phyloP scores from a whole-genome alignment of 2,113 vertebrate genomes.

The Cinclus mexicanus region DNA sequence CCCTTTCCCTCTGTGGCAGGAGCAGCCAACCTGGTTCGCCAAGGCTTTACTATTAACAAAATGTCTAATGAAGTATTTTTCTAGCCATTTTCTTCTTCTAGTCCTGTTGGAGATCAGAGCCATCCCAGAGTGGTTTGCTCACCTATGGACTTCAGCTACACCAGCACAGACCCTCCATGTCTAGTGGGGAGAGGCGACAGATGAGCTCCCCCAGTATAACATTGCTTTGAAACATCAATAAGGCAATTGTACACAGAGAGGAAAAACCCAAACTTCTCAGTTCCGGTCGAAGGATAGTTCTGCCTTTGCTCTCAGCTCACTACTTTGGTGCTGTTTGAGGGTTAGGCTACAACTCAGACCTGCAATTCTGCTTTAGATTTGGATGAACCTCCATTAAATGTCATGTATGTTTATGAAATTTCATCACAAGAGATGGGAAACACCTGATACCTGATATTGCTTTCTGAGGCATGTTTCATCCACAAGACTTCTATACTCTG shows the following conservation, averaged over 20 bases:
- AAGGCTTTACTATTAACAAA: not conserved
- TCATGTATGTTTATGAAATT: not conserved
- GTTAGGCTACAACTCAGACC: not conserved
- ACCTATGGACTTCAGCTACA: not conserved
- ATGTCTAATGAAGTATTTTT: not conserved
- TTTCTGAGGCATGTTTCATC: not conserved
- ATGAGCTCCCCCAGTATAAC: not conserved
- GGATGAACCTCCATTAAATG: not conserved
- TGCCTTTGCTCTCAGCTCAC: not conserved
- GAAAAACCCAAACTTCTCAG: not conserved
- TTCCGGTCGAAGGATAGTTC: not conserved
- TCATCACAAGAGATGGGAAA: not conserved
- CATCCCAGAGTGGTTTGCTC: not conserved
- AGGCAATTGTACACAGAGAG: not conserved
- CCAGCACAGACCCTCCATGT: not conserved
- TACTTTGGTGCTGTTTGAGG: not conserved
- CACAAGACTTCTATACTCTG: not conserved
- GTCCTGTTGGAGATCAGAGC: not conserved
- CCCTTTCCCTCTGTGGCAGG: not conserved
- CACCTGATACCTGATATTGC: not conserved
- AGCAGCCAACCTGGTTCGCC: not conserved
- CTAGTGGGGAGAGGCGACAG: not conserved
- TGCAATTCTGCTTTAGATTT: constrained; percentile 1
- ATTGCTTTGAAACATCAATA: not conserved
- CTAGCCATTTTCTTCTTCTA: not conserved